Base-by-base conservation (phyloP, 1,140 invertebrate genomes). In the Drosophila bocki region DNA sequence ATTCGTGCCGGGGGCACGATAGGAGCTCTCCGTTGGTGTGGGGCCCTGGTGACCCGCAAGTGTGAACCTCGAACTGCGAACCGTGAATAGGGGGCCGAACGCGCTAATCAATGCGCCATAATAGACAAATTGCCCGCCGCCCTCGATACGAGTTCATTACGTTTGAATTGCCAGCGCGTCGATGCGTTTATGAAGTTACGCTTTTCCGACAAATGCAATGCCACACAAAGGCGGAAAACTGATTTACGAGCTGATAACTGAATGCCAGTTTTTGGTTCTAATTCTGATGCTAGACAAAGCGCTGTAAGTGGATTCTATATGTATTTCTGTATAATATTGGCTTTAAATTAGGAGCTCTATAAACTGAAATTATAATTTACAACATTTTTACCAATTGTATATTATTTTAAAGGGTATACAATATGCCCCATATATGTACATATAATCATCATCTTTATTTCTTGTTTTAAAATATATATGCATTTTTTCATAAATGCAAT, bases 21-120 rank as follows among this genome's bases (percentile, higher is more conserved):
- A n/a, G 35, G 57, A 22, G 51, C 15, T 22, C 33, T 41, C 7
- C 37, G 12, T 42, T 50, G 60, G 58, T 19, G 47, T 37, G 35
- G 62, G 54, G 61, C 45, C 58, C 37, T 65, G 56, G 35, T 61
- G 62, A 65, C 85, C 85, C 54, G 56, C 70, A 90, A 90, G 82
- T 91, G 85, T 80, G 85, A 70, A 68, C 63, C 44, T n/a, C 39
- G 39, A 70, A 42, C 50, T 63, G 26, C n/a, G 61, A 69, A 22
- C 39, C 12, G 12, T 9, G 47, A 74, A 81, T 86, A 58, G 74
- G 80, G 53, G 59, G 54, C 44, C 50, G 44, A 53, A 58, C 72
- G 81, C 85, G 86, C 85, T 88, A 88, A 88, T 90, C 85, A 88
- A 90, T 88, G 81, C 82, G 45, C 77, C 77, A 88, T 88, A 87